Evolutionary conservation across 1,140 invertebrate species (phyloP).

Genomic region (Meloidogyne floridensis): DNA sequence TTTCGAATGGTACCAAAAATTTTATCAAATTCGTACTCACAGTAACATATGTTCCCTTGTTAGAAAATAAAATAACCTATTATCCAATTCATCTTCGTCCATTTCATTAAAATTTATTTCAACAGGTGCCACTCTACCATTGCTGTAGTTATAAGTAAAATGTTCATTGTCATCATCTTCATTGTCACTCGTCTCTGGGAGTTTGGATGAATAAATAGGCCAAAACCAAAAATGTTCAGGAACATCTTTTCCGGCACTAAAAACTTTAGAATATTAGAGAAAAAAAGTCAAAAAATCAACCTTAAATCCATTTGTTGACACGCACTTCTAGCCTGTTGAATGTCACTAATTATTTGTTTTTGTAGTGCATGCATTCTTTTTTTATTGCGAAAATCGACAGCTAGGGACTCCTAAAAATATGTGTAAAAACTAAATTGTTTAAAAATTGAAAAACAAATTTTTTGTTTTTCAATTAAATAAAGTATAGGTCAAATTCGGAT

Average conservation of each 20-base stretch:
- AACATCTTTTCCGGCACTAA: conserved; percentile 65
- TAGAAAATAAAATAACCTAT: no score
- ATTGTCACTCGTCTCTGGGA: background rate
- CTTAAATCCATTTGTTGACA: conserved; percentile 77
- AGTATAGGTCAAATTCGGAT: no score
- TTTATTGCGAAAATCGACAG: conserved; percentile 72
- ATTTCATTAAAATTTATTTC: conserved; percentile 40
- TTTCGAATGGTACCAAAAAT: no score
- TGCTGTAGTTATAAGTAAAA: conserved; percentile 35
- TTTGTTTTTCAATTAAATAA: no score
- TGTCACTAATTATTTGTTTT: conserved; percentile 71
- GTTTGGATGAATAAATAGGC: conserved; percentile 68
- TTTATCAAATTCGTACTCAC: no score
- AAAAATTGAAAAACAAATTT: no score
- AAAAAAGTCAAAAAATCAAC: conserved; percentile 32
- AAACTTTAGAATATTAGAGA: conserved; percentile 22
- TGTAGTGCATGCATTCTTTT: conserved; percentile 71
- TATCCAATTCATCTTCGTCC: conserved; percentile 32
- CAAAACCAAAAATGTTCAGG: conserved; percentile 75
- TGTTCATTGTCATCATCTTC: background rate
- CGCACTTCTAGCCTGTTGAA: conserved; percentile 75
- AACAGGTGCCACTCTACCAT: conserved; percentile 42
- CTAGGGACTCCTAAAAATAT: conserved; percentile 60
- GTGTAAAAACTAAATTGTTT: background rate
- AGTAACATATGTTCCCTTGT: no score